phyloP scores from a whole-genome alignment of 2,797 vertebrate species.

The Chiroxiphia lanceolata region DNA sequence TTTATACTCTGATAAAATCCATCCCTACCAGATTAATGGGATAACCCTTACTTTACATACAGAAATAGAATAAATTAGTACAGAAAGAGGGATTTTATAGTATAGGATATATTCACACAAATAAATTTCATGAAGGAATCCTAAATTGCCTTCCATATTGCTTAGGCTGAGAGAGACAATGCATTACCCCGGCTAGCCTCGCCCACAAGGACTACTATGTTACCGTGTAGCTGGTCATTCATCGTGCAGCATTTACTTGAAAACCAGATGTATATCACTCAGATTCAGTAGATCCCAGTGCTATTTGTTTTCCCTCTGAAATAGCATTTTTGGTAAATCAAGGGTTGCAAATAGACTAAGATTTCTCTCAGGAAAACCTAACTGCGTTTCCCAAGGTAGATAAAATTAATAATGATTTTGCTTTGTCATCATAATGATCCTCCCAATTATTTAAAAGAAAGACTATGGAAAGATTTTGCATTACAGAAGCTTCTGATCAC shows the following conservation, averaged over 20 bases:
- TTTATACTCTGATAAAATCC: constrained; percentile 1
- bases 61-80: neutral
- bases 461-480: neutral
- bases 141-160: neutral
- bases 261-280: neutral
- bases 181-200: neutral
- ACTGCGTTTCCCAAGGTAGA: neutral
- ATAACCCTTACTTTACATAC: neutral
- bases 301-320: neutral
- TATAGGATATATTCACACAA: neutral
- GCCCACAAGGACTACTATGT: neutral
- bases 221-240: neutral
- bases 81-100: neutral
- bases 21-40: neutral
- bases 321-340: neutral
- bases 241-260: neutral
- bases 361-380: neutral
- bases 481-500: neutral
- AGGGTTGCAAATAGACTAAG: neutral
- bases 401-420: neutral
- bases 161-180: neutral
- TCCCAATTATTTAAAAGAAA: neutral
- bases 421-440: neutral
- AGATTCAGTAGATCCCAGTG: neutral
- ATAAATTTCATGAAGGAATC: neutral